Evolutionary conservation across 2,113 vertebrate genomes (phyloP).

Genomic region (Ammospiza nelsoni): DNA sequence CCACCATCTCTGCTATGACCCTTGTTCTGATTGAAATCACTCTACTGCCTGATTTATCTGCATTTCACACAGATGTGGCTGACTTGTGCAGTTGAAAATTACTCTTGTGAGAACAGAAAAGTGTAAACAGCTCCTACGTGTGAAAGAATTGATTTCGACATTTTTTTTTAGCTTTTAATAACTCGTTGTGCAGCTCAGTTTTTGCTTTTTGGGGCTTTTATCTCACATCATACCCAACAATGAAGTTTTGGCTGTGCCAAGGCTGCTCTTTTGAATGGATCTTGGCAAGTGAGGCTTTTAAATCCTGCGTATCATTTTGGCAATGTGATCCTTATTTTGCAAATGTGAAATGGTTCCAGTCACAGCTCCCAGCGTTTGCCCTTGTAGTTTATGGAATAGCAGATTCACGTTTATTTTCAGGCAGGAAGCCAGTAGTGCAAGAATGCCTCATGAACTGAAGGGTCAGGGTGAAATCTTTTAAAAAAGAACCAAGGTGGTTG

Average conservation of each 20-base stretch:
- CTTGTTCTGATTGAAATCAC: background rate
- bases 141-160: background rate
- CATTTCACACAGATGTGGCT: constrained; percentile 5
- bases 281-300: background rate
- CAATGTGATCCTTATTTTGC: background rate
- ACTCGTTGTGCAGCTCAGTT: rapidly evolving
- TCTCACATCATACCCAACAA: background rate
- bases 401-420: background rate
- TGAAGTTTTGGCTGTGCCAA: background rate
- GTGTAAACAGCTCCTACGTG: background rate
- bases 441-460: background rate
- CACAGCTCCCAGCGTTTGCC: background rate
- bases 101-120: background rate
- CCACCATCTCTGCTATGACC: background rate
- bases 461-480: constrained; percentile 7
- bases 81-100: background rate
- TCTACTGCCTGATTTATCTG: background rate
- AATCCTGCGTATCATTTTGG: background rate
- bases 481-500: background rate
- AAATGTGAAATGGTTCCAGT: background rate
- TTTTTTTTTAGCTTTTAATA: background rate
- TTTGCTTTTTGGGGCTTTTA: background rate
- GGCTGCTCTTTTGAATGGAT: background rate
- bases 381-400: background rate
- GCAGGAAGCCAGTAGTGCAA: constrained; percentile 32